Percentiles rank a stretch among this genome's conserved stretches.
Conservation (phyloP, 2,797 vertebrate genomes). For the Salarias fasciatus region DNA sequence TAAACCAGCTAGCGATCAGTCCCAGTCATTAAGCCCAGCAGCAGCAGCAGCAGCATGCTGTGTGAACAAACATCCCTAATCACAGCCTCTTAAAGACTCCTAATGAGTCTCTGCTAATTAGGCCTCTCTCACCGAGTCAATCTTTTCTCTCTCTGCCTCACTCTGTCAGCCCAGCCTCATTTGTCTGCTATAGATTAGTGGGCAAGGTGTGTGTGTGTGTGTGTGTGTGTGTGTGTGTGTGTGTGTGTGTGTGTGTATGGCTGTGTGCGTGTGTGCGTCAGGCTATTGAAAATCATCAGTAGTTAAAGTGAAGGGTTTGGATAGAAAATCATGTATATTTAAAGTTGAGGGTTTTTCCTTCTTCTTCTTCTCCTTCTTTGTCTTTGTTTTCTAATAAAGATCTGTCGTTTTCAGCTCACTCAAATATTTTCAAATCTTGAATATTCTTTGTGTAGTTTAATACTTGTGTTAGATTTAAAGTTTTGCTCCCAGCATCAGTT, state of each 20-base stretch:
- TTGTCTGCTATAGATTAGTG: slow-evolving; percentile 82
- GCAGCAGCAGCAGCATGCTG: slow-evolving; percentile 70
- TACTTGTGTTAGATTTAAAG: no score
- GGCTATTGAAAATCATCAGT: slow-evolving; percentile 91
- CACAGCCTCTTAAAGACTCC: slow-evolving; percentile 82
- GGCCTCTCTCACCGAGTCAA: slow-evolving; percentile 75
- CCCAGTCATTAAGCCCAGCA: slow-evolving; percentile 76
- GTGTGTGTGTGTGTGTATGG: slow-evolving; percentile 13
- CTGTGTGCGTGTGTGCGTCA: slow-evolving; percentile 29
- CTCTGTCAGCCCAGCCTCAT: slow-evolving; percentile 73
- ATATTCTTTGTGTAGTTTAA: no score
- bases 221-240: slow-evolving; percentile 34
- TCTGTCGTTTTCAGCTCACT: not conserved
- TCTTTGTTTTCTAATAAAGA: slow-evolving; percentile 21
- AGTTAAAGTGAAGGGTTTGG: slow-evolving; percentile 86
- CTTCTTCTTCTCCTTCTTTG: no score
- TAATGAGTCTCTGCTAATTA: slow-evolving; percentile 84
- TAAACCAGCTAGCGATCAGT: slow-evolving; percentile 70
- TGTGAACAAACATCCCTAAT: slow-evolving; percentile 88
- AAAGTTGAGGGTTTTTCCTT: slow-evolving; percentile 38
- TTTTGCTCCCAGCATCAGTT: no score
- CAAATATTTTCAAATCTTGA: no score
- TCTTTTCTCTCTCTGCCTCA: slow-evolving; percentile 75
- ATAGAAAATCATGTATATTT: slow-evolving; percentile 79
- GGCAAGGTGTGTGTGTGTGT: slow-evolving; percentile 21